Base-by-base conservation (phyloP, 64 coral and sea anemone genomes). In the Trachythela sp. region DNA sequence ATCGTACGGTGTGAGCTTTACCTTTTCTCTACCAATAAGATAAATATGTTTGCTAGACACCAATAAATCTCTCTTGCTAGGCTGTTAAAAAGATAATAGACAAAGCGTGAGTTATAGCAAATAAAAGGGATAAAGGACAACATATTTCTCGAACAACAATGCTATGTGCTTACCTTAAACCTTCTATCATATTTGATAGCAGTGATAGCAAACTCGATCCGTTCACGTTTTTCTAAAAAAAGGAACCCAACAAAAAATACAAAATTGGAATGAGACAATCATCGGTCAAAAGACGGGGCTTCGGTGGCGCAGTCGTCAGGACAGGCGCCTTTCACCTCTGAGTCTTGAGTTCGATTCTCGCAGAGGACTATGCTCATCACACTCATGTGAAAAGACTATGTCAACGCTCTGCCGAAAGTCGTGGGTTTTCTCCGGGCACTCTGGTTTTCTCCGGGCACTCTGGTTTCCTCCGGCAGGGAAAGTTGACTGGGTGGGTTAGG, bases 1-100 rank as follows among this genome's bases (percentile, higher is more conserved):
- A n/a, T n/a, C n/a, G n/a, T n/a, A n/a, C n/a, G n/a, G n/a, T n/a
- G n/a, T n/a, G n/a, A n/a, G n/a, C n/a, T 64, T 31, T 89, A 93
- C 96, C 83, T 99, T 99, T 48, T 99, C 96, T 85, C 96, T 92
- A 39, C 96, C 96, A 88, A 99, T 95, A 38, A 99, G 96, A 68
- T 99, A 99, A 84, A 99, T 95, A 56, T 99, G 96, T 86, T 95
- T 99, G 93, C 91, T 95, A 36, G 96, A 99, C 54, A 95, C 60
- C 22, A 99, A 84, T 27, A 99, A 87, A 84, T 99, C 96, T 72
- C 96, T 88, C 76, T 99, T 99, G 58, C 92, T 99, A 50, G 93
- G 77, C 86, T 75, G 33, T 70, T 70, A 18, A n/a, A 41, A 70
- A 68, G 35, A 45, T 15, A 85, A 18, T 59, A 71, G 9, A 27